Percentiles rank a stretch among this genome's conserved stretches.
These are phyloP conservation scores for Anagrus nilaparvatae DNA, from an alignment of 1,140 invertebrate species.

Conservation along the genomic window DNA sequence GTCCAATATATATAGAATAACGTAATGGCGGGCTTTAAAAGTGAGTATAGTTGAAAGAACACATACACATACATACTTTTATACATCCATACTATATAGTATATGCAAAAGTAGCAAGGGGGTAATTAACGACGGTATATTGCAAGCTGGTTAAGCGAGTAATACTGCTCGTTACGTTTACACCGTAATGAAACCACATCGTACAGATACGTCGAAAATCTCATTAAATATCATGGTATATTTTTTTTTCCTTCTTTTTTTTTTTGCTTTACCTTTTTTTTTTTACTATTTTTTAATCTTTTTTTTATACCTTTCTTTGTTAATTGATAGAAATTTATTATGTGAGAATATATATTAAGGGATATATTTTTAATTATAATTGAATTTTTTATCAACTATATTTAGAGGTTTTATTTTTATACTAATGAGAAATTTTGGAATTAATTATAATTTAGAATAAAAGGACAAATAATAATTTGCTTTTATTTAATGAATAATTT, in stretches of 20 bases:
- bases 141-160: conserved; percentile 29
- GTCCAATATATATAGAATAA: conserved; percentile 30
- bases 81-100: too few species aligned
- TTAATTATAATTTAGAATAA: too few species aligned
- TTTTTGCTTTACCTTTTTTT: conserved; percentile 1
- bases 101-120: conserved; percentile 14
- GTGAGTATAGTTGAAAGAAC: too few species aligned
- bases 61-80: too few species aligned
- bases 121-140: conserved; percentile 41
- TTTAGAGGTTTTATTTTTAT: too few species aligned
- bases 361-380: too few species aligned
- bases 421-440: too few species aligned
- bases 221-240: conserved; percentile 10
- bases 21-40: conserved; percentile 25
- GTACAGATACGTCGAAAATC: conserved; percentile 14
- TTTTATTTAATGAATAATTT: too few species aligned
- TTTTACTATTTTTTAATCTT: not conserved
- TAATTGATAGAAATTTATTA: too few species aligned
- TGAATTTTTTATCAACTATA: too few species aligned
- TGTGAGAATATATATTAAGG: too few species aligned
- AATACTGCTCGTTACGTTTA: conserved; percentile 37
- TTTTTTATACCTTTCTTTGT: not conserved
- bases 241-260: conserved; percentile 10
- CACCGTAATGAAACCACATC: conserved; percentile 1
- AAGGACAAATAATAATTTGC: too few species aligned